These are phyloP conservation scores for Drosophila greeni DNA, from an alignment of 2,888 invertebrate species.

Conservation along the genomic window DNA sequence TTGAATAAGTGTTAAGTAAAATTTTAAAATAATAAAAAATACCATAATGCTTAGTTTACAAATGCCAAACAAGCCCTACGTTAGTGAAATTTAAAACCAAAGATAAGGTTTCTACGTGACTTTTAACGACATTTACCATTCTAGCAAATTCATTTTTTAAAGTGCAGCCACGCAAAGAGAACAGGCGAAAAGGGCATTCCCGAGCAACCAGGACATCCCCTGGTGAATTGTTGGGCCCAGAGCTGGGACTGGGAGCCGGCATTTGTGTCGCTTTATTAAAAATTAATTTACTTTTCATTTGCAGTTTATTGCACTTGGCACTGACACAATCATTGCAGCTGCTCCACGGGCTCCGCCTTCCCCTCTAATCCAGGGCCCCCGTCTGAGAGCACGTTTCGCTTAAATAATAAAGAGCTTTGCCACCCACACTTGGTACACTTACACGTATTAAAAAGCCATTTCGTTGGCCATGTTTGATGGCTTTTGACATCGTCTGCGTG, in stretches of 20 bases:
- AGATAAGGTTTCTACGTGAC: too few relatives aligned
- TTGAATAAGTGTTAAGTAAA: too few relatives aligned
- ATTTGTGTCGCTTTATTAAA: conserved; percentile 68
- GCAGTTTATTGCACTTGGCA: conserved; percentile 70
- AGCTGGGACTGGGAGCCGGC: conserved; percentile 16
- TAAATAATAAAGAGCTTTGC: conserved; percentile 59
- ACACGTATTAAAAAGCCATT: conserved; percentile 69
- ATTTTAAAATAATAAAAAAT: too few relatives aligned
- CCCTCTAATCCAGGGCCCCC: conserved; percentile 15
- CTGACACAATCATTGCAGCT: conserved; percentile 55
- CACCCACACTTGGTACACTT: conserved; percentile 53
- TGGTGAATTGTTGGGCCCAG: not conserved
- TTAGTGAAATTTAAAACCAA: too few relatives aligned
- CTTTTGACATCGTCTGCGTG: conserved; percentile 55
- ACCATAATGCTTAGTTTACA: too few relatives aligned
- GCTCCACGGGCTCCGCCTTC: conserved; percentile 21
- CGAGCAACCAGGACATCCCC: conserved; percentile 23
- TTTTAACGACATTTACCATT: not conserved
- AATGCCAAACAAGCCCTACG: too few relatives aligned
- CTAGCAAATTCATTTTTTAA: not conserved
- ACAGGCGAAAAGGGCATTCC: conserved; percentile 21
- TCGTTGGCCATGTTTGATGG: conserved; percentile 65
- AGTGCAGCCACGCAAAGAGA: conserved; percentile 5
- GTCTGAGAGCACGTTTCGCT: conserved; percentile 38
- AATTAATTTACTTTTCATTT: conserved; percentile 74